These are phyloP conservation scores for Pristis pectinata DNA, from an alignment of 2,797 vertebrate species.

Conservation along the genomic window DNA sequence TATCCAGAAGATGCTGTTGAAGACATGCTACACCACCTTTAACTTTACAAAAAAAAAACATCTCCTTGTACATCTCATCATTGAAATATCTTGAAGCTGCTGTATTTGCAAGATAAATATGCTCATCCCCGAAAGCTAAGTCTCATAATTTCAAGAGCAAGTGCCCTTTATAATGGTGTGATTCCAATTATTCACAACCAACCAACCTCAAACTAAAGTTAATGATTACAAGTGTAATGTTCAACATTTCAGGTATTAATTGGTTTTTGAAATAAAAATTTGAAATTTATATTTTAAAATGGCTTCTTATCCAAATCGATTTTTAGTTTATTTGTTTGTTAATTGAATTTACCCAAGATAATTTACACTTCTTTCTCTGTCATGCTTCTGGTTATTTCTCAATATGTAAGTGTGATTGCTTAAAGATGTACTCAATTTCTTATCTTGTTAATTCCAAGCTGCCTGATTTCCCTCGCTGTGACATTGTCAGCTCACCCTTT, in stretches of 20 bases:
- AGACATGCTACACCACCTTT: not conserved
- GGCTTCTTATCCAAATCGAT: not conserved
- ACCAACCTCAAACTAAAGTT: not conserved
- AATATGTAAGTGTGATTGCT: too few species aligned
- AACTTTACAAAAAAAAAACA: not conserved
- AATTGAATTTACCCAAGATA: too few species aligned
- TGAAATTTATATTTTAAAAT: not conserved
- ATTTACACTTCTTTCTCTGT: too few species aligned
- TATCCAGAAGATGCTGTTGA: not conserved
- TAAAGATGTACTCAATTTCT: too few species aligned
- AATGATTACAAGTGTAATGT: not conserved
- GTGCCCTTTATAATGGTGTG: not conserved
- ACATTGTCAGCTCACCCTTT: too few species aligned
- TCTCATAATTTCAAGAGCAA: not conserved
- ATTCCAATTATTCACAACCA: not conserved
- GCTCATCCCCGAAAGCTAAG: not conserved
- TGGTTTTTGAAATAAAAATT: not conserved
- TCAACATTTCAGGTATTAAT: not conserved
- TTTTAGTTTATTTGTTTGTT: not conserved
- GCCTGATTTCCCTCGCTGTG: too few species aligned
- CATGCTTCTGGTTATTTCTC: too few species aligned
- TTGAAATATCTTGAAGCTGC: not conserved
- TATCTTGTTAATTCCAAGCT: too few species aligned
- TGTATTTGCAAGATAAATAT: not conserved
- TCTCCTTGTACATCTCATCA: not conserved